Conservation (phyloP, 2,888 invertebrate species). For the Candidula unifasciata region DNA sequence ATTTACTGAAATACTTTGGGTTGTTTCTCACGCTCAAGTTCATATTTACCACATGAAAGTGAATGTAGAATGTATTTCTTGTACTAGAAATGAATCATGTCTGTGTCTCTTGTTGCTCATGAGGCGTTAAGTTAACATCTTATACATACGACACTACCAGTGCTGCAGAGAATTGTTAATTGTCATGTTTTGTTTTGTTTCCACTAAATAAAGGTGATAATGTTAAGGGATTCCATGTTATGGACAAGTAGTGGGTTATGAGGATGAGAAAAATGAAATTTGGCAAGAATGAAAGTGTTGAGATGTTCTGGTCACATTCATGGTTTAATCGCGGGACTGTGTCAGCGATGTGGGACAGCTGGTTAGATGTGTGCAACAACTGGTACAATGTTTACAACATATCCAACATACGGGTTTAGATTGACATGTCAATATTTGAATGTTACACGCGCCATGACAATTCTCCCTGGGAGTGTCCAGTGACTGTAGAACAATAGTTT, state of each 20-base stretch:
- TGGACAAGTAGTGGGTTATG: not conserved
- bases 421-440: not conserved
- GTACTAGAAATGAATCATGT: too few relatives aligned
- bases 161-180: too few relatives aligned
- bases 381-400: not conserved
- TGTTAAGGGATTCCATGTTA: too few relatives aligned
- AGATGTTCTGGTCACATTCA: not conserved
- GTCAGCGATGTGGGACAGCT: not conserved
- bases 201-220: too few relatives aligned
- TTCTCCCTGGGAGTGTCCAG: not conserved
- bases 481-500: slow-evolving; percentile 15
- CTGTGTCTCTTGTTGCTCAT: too few relatives aligned
- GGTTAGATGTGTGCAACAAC: not conserved
- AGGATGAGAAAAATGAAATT: not conserved
- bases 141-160: too few relatives aligned
- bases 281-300: not conserved
- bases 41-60: too few relatives aligned
- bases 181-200: too few relatives aligned
- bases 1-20: too few relatives aligned
- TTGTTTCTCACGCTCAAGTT: too few relatives aligned
- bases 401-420: not conserved
- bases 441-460: not conserved
- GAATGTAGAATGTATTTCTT: too few relatives aligned
- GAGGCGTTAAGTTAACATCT: too few relatives aligned
- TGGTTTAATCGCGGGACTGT: not conserved